These are phyloP conservation scores for Sarcophaga rosellei DNA, from an alignment of 2,888 invertebrate genomes.

Conservation along the genomic window DNA sequence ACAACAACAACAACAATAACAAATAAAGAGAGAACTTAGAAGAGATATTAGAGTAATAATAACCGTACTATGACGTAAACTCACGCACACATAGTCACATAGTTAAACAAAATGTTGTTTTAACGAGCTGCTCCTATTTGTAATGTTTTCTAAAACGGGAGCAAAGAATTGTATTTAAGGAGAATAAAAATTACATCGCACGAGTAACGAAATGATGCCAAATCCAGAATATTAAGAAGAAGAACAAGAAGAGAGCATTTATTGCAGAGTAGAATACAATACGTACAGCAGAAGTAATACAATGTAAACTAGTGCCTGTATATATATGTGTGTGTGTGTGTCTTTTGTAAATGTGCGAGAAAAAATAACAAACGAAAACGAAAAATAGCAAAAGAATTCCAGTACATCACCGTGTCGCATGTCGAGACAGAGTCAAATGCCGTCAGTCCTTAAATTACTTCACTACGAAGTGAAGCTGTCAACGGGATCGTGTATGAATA, in stretches of 20 bases:
- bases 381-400: conserved; percentile 63
- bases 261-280: conserved; percentile 2
- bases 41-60: conserved; percentile 41
- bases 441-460: conserved; percentile 68
- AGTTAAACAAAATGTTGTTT: conserved; percentile 36
- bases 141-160: conserved; percentile 23
- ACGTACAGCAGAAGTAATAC: conserved; percentile 29
- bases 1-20: not conserved
- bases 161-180: not conserved
- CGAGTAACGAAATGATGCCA: conserved; percentile 51
- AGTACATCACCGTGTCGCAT: conserved; percentile 63
- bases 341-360: not conserved
- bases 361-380: not conserved
- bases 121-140: conserved; percentile 33
- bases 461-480: conserved; percentile 67
- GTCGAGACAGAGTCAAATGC: conserved; percentile 65
- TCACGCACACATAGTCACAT: not conserved
- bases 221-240: conserved; percentile 26
- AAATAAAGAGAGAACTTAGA: conserved; percentile 8
- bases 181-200: conserved; percentile 57
- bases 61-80: conserved; percentile 8
- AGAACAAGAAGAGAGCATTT: conserved; percentile 39
- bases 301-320: not conserved
- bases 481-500: conserved; percentile 66
- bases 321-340: not conserved